phyloP scores from a whole-genome alignment of 2,113 vertebrate genomes.

The Fukomys damarensis region DNA sequence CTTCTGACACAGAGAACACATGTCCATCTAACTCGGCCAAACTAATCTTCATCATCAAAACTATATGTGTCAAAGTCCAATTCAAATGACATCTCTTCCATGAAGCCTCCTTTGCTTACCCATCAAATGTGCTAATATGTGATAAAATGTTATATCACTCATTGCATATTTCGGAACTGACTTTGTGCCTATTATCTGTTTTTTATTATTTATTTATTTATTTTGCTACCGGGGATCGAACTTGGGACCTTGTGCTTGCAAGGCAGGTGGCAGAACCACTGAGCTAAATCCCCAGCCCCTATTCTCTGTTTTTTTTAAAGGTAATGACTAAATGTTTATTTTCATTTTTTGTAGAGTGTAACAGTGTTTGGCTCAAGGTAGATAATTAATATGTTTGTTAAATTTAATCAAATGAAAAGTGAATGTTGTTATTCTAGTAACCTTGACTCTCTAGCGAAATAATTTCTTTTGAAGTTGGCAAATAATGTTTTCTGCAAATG shows the following conservation, averaged over 20 bases:
- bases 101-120: not conserved
- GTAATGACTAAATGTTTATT: not conserved
- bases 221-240: no score
- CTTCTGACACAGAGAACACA: not conserved
- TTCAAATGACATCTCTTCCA: not conserved
- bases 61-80: not conserved
- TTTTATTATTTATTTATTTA: no score
- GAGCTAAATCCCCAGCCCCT: no score
- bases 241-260: no score
- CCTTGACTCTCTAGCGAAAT: not conserved
- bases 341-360: slow-evolving; percentile 42
- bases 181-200: not conserved
- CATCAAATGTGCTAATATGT: not conserved
- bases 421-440: not conserved
- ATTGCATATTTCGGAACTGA: not conserved
- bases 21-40: not conserved
- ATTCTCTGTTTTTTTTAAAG: not conserved
- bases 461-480: not conserved
- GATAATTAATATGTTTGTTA: not conserved
- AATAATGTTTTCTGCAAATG: not conserved
- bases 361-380: not conserved
- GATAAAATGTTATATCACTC: not conserved
- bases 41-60: not conserved
- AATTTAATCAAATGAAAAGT: not conserved
- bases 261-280: no score